Evolutionary conservation across 2,797 vertebrate genomes (phyloP).

Genomic region (Schizothorax lantsangensis): DNA sequence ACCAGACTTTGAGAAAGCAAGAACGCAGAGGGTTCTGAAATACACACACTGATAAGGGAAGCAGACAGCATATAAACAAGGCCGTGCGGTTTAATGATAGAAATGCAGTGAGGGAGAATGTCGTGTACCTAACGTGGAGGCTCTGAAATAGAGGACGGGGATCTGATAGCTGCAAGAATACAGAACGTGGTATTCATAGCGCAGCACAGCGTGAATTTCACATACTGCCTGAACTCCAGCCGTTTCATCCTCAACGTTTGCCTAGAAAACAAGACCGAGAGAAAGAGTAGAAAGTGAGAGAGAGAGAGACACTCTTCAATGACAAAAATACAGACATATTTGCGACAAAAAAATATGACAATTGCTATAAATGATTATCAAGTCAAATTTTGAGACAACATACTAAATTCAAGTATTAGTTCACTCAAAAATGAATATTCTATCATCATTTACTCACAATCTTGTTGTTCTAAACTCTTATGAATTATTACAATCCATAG

Average conservation of each 20-base stretch:
- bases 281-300: not conserved
- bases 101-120: constrained; percentile 5
- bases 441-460: not conserved
- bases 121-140: constrained; percentile 84
- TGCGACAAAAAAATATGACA: not conserved
- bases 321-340: not conserved
- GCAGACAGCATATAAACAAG: constrained; percentile 36
- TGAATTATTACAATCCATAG: not conserved
- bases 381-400: not conserved
- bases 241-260: constrained; percentile 46
- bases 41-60: constrained; percentile 30
- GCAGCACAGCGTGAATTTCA: constrained; percentile 61
- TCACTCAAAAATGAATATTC: not conserved
- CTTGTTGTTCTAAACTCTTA: not conserved
- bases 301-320: not conserved
- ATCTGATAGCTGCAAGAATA: constrained; percentile 90
- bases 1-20: constrained; percentile 30
- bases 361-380: not conserved
- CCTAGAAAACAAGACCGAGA: constrained; percentile 36
- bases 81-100: constrained; percentile 31
- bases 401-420: not conserved
- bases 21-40: constrained; percentile 26
- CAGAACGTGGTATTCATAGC: constrained; percentile 88
- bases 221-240: constrained; percentile 21
- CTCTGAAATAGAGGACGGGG: constrained; percentile 93